Percentiles rank a stretch among this genome's conserved stretches.
Evolutionary conservation across 2,113 vertebrate species (phyloP).

Genomic region (Rousettus leschenaultii): DNA sequence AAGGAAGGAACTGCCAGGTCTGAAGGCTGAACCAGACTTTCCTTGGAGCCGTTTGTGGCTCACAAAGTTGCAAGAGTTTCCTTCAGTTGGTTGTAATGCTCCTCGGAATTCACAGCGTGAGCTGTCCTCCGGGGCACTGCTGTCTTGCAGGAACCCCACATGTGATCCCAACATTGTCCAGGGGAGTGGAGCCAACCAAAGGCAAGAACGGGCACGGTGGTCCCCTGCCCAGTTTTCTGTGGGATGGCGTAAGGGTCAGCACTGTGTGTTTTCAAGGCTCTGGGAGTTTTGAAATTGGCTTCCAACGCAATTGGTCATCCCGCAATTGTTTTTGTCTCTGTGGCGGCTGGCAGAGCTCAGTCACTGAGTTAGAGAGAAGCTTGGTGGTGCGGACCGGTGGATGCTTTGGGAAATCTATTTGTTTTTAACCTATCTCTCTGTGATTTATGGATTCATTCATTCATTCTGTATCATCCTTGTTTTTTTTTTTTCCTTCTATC

Average conservation of each 20-base stretch:
- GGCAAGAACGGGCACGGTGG: background rate
- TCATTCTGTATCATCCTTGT: background rate
- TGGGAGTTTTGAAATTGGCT: background rate
- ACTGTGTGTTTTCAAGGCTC: background rate
- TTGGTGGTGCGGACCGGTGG: background rate
- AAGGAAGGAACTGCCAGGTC: conserved; percentile 56
- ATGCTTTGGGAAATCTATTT: background rate
- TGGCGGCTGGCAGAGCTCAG: background rate
- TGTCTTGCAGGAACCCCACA: background rate
- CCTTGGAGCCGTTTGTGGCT: conserved; percentile 60
- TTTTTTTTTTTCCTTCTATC: background rate
- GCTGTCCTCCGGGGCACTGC: conserved; percentile 18
- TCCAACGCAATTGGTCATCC: background rate
- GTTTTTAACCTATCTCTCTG: background rate
- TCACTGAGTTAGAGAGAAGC: background rate
- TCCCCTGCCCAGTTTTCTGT: background rate
- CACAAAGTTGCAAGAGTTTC: conserved; percentile 67
- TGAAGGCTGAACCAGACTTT: conserved; percentile 74
- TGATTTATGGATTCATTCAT: background rate
- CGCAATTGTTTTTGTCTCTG: background rate
- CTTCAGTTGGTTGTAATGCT: conserved; percentile 52
- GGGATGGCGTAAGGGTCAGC: background rate
- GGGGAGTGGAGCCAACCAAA: background rate
- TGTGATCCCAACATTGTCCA: background rate
- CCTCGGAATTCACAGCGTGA: conserved; percentile 52